Conservation (phyloP, 2,797 vertebrate genomes). For the Spinus olivaceus region DNA sequence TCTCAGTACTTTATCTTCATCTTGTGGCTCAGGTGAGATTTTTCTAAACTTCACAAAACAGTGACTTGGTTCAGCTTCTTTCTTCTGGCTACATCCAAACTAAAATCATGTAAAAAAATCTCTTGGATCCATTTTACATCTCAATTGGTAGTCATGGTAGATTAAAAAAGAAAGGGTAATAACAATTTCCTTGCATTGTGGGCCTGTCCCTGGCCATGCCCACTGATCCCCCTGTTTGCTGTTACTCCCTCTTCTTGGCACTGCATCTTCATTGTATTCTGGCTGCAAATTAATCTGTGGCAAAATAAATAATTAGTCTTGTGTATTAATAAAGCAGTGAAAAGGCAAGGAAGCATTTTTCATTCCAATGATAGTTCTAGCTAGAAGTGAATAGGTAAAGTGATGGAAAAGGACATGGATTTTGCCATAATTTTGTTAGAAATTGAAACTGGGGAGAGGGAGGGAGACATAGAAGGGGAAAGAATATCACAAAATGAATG, state of each 20-base stretch:
- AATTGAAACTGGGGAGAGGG: not conserved
- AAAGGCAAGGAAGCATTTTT: not conserved
- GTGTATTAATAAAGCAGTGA: not conserved
- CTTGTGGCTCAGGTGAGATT: constrained; percentile 11
- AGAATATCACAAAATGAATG: not conserved
- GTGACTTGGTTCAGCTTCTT: not conserved
- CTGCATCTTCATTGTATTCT: not conserved
- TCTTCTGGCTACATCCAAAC: not conserved
- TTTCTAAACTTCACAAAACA: constrained; percentile 17
- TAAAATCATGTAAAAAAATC: not conserved
- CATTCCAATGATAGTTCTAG: not conserved
- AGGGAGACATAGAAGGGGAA: not conserved
- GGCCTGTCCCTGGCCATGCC: not conserved
- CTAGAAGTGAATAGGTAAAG: not conserved
- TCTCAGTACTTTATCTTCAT: not conserved
- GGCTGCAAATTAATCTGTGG: not conserved
- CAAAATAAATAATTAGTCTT: not conserved
- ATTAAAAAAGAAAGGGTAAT: not conserved
- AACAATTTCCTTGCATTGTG: not conserved
- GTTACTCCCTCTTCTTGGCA: not conserved
- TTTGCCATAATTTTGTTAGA: not conserved
- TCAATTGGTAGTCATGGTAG: not conserved
- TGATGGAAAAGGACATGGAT: not conserved
- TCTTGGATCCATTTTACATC: not conserved
- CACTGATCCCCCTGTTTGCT: not conserved